Conservation (phyloP, 2,797 vertebrate genomes). For the Tokudaia tokunoshimensis region DNA sequence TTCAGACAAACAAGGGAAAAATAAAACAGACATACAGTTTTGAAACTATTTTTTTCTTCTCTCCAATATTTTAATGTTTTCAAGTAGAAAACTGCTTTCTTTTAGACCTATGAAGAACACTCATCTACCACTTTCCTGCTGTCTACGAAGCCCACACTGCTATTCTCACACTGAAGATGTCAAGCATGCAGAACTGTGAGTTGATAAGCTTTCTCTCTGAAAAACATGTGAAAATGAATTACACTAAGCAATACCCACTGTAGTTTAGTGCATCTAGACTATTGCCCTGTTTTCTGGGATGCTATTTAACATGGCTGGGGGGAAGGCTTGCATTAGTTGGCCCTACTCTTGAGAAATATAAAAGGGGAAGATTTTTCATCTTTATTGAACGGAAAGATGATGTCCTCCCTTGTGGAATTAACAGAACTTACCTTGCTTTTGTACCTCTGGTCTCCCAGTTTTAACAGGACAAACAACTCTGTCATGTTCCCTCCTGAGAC, state of each 20-base stretch:
- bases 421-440: slow-evolving; percentile 94
- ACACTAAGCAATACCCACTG: background rate
- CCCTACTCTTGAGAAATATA: slow-evolving; percentile 6
- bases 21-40: background rate
- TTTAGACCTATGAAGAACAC: slow-evolving; percentile 29
- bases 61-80: slow-evolving; percentile 23
- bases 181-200: background rate
- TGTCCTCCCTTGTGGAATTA: background rate
- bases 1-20: slow-evolving; percentile 27
- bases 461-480: slow-evolving; percentile 95
- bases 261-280: background rate
- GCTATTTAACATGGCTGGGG: background rate
- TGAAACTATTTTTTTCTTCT: slow-evolving; percentile 53
- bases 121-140: background rate
- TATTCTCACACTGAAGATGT: slow-evolving; percentile 60
- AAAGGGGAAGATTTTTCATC: background rate
- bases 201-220: background rate
- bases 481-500: slow-evolving; percentile 90
- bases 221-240: slow-evolving; percentile 11
- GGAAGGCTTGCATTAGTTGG: background rate
- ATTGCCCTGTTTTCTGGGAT: slow-evolving; percentile 12
- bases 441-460: slow-evolving; percentile 95
- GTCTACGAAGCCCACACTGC: background rate
- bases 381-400: background rate
- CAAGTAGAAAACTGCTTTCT: background rate